These are phyloP conservation scores for Meghimatium bilineatum DNA, from an alignment of 2,888 invertebrate genomes.

Conservation along the genomic window DNA sequence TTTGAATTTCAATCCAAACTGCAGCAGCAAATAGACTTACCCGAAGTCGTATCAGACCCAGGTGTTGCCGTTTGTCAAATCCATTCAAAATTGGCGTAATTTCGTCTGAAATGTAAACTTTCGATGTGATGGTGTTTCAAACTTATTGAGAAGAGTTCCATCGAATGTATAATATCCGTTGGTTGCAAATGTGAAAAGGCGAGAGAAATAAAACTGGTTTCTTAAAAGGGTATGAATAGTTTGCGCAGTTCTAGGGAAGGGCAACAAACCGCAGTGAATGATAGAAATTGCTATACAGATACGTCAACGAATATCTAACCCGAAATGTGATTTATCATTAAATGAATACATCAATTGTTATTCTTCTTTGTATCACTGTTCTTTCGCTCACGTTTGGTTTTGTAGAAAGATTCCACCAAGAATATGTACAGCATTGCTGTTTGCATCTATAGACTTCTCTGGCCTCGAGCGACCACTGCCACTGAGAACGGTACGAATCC, in stretches of 20 bases:
- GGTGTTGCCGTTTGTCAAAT: neutral
- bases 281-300: neutral
- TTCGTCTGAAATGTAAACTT: conserved; percentile 5
- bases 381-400: neutral
- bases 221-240: neutral
- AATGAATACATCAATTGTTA: conserved; percentile 2
- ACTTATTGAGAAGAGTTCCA: conserved; percentile 1
- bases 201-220: neutral
- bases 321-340: conserved; percentile 26
- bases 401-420: neutral
- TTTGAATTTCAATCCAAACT: conserved; percentile 12
- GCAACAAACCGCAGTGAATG: neutral
- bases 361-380: neutral
- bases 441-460: neutral
- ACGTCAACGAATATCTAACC: neutral
- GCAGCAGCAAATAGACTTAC: conserved; percentile 16
- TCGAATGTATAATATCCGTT: conserved; percentile 15
- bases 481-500: neutral
- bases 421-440: neutral
- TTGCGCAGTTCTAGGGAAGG: conserved; percentile 1
- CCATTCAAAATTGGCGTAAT: neutral
- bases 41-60: neutral
- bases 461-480: conserved; percentile 25
- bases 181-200: conserved; percentile 27
- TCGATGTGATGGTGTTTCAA: neutral